A percentile compares a stretch with the other conserved stretches of the same genome.
Conservation (phyloP, 2,888 invertebrate genomes). For the Tridacna gigas region DNA sequence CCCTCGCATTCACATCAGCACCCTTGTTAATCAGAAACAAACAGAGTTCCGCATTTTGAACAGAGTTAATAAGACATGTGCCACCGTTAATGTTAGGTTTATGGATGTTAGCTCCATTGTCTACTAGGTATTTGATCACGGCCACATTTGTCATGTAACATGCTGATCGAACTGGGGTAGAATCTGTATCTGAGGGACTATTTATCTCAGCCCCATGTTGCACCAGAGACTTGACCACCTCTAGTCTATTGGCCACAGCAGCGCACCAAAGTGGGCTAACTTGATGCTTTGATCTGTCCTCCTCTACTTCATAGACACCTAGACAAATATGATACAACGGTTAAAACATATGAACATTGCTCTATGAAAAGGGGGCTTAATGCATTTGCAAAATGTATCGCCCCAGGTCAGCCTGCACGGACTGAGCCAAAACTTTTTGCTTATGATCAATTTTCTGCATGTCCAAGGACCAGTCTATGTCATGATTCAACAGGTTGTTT, state of each 20-base stretch:
- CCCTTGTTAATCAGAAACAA: slow-evolving; percentile 92
- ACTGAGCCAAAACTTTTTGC: too few relatives aligned
- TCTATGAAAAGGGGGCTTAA: too few relatives aligned
- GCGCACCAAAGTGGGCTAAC: slow-evolving; percentile 97
- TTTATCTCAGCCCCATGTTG: slow-evolving; percentile 93
- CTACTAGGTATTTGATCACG: slow-evolving; percentile 81
- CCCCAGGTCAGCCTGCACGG: too few relatives aligned
- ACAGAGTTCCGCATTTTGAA: slow-evolving; percentile 93
- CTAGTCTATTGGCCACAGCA: slow-evolving; percentile 92
- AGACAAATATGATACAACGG: neutral
- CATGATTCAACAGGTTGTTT: too few relatives aligned
- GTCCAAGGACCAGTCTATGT: too few relatives aligned
- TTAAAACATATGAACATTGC: neutral
- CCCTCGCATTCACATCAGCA: slow-evolving; percentile 93
- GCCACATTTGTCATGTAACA: slow-evolving; percentile 91
- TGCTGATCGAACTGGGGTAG: slow-evolving; percentile 93
- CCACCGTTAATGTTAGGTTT: slow-evolving; percentile 95
- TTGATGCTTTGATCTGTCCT: slow-evolving; percentile 92
- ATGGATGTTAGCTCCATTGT: slow-evolving; percentile 87
- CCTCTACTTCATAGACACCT: slow-evolving; percentile 88
- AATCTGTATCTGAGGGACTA: slow-evolving; percentile 94
- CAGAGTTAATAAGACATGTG: slow-evolving; percentile 96
- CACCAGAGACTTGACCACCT: slow-evolving; percentile 91
- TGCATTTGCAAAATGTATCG: too few relatives aligned
- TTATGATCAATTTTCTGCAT: too few relatives aligned